These are phyloP conservation scores for Zeugodacus cucurbitae DNA, from an alignment of 1,140 invertebrate species.

Conservation along the genomic window DNA sequence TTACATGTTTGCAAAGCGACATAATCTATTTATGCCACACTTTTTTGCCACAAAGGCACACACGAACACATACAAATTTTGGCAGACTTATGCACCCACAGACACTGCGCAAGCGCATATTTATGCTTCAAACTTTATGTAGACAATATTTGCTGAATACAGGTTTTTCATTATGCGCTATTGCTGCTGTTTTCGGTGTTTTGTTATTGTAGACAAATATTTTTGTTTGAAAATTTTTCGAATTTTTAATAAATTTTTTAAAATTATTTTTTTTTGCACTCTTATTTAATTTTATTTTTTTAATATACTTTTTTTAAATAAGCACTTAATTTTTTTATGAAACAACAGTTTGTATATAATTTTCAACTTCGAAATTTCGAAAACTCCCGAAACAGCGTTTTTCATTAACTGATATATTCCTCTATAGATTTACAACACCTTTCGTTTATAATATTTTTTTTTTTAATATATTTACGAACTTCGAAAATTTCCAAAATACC, in stretches of 20 bases:
- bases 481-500: too few species aligned
- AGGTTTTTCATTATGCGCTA: not conserved
- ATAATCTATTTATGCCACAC: constrained; percentile 37
- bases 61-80: not conserved
- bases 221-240: not conserved
- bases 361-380: too few species aligned
- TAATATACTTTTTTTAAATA: not conserved
- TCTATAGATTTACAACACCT: too few species aligned
- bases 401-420: too few species aligned
- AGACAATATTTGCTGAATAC: not conserved
- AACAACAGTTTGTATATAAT: not conserved
- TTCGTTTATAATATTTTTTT: too few species aligned
- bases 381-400: too few species aligned
- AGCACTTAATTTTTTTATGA: not conserved
- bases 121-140: not conserved
- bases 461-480: too few species aligned
- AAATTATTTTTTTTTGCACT: not conserved
- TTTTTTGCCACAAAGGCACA: not conserved
- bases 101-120: not conserved
- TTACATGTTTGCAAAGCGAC: constrained; percentile 1
- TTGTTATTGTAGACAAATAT: not conserved
- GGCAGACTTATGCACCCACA: not conserved
- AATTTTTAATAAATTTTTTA: not conserved
- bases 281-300: too few species aligned
- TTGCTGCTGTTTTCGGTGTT: not conserved